A percentile compares a stretch with the other conserved stretches of the same genome.
Conservation (phyloP, 2,888 invertebrate genomes). For the Slavum lentiscoides region DNA sequence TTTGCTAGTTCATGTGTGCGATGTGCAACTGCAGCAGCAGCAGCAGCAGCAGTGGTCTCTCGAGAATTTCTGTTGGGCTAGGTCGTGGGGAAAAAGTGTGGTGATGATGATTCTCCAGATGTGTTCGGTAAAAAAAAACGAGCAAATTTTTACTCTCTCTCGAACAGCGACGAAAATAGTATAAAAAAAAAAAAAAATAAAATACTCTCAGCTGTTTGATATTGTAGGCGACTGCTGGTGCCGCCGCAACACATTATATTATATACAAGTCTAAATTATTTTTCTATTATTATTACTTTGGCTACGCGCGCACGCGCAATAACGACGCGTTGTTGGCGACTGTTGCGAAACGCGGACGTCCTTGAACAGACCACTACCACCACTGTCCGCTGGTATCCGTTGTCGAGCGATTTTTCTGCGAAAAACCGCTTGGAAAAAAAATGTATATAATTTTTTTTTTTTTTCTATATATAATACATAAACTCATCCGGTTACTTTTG, state of each 20-base stretch:
- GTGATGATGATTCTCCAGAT: not conserved
- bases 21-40: not conserved
- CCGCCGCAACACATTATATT: not conserved
- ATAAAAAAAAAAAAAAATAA: not conserved
- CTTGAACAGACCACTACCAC: conserved; percentile 14
- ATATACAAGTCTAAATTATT: not conserved
- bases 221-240: not conserved
- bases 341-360: conserved; percentile 39
- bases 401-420: conserved; percentile 41
- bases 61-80: conserved; percentile 41
- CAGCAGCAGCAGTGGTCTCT: conserved; percentile 5
- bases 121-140: not conserved
- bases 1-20: not conserved
- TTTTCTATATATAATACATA: no score
- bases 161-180: not conserved
- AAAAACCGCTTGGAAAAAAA: not conserved
- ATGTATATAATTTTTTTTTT: no score
- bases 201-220: no score
- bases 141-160: conserved; percentile 10
- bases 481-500: conserved; percentile 26
- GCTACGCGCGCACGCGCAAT: not conserved
- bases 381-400: not conserved
- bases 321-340: conserved; percentile 20
- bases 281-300: not conserved
- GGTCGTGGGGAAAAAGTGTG: conserved; percentile 27